Conservation (phyloP, 2,113 vertebrate species). For the Vulpes lagopus region DNA sequence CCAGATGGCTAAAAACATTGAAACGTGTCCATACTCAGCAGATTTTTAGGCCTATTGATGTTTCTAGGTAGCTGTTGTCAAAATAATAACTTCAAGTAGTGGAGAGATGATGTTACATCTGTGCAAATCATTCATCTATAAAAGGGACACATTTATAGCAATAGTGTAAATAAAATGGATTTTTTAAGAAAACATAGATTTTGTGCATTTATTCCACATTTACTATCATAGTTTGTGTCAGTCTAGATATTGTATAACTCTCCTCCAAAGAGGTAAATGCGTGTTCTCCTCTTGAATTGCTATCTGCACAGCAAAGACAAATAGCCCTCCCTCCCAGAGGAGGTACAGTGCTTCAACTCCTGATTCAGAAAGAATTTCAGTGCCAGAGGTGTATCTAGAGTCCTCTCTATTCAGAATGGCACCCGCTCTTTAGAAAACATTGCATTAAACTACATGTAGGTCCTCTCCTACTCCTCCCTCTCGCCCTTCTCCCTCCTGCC, state of each 20-base stretch:
- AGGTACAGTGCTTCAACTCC: background rate
- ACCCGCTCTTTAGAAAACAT: background rate
- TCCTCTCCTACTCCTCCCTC: rapidly evolving
- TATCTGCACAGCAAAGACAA: background rate
- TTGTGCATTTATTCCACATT: background rate
- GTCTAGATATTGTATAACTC: background rate
- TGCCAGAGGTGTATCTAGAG: background rate
- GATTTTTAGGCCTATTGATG: background rate
- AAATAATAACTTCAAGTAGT: background rate
- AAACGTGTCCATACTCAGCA: background rate
- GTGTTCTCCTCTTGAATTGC: background rate
- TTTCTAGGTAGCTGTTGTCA: background rate
- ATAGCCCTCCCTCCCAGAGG: background rate
- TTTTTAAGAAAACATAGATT: background rate
- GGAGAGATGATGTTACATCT: background rate
- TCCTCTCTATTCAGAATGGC: background rate
- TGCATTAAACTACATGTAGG: too few species aligned
- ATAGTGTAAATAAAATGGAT: background rate
- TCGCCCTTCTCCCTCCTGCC: rapidly evolving
- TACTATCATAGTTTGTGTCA: background rate
- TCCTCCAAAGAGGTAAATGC: background rate
- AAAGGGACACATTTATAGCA: background rate
- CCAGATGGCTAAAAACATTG: background rate
- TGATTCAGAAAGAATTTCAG: background rate
- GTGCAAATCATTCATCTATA: background rate